Evolutionary conservation across 2,797 vertebrate species (phyloP), one percentile per base, ranked within the genome.

Genomic region (Lophotriccus pileatus): DNA sequence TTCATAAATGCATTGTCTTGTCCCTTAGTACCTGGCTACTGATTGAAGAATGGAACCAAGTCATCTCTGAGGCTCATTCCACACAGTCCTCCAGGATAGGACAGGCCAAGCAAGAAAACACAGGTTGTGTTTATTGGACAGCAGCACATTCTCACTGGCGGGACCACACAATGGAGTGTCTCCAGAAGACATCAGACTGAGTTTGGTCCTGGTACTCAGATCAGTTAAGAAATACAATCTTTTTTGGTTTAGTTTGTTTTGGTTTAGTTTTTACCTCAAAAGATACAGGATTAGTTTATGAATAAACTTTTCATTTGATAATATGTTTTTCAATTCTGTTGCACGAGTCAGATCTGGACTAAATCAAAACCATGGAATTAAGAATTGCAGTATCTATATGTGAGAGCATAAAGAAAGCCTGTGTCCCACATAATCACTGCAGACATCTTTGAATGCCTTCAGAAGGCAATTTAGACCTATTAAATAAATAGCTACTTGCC

Each of bases 211-310:
- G 5, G 11, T 68, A 44, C 12, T 27, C 68, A 62, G 37, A 72
- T 53, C 25, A 67, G 23, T 41, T 56, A 79, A 70, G 27, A 84
- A 80, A 74, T 11, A 44, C 4, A 72, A 16, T 1, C 9, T 46
- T 27, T 4, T 3, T 6, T 30, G 7, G 6, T 37, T 19, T 17
- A 8, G 10, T 20, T 30, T 15, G 24, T 10, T 56, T 56, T 56
- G 4, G 14, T 47, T 20, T 24, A 7, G 1, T 12, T 25, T 23
- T 4, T 1, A 21, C 8, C 19, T 5, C 3, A 19, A 25, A 75
- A 58, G 14, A 43, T 62, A 70, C 24, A 62, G 21, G 3, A 46
- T 52, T 58, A 27, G 14, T 47, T 89, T 62, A 24, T 84, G 74
- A 90, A 37, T 27, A 72, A 28, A 8, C 41, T 80, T 79, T 67